These are phyloP conservation scores for Phylloscopus trochiloides DNA, from an alignment of 2,113 vertebrate genomes.

Conservation along the genomic window DNA sequence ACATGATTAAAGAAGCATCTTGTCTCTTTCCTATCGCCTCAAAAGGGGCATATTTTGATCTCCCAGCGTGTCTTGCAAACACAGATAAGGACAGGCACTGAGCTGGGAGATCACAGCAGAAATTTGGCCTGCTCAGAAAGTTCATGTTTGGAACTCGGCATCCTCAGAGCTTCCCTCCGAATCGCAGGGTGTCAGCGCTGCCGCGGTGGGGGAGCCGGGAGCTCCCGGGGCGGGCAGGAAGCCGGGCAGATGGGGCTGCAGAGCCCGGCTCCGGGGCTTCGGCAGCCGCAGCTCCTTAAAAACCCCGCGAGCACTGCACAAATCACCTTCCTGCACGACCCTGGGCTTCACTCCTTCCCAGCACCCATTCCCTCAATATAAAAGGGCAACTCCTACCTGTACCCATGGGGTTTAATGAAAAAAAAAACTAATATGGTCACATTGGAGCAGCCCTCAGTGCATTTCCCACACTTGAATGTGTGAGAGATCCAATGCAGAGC, in stretches of 20 bases:
- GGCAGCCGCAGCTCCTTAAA: background rate
- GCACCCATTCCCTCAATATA: background rate
- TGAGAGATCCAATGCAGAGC: rapidly evolving
- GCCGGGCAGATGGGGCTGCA: background rate
- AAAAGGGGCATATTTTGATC: slow-evolving; percentile 67
- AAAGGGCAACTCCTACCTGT: background rate
- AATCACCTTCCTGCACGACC: rapidly evolving
- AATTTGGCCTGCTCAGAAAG: slow-evolving; percentile 37
- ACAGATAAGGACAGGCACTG: slow-evolving; percentile 20
- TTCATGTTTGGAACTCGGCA: slow-evolving; percentile 42
- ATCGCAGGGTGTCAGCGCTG: slow-evolving; percentile 8
- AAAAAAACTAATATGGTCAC: background rate
- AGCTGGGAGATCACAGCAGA: slow-evolving; percentile 43
- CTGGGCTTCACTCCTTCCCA: background rate
- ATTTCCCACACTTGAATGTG: background rate
- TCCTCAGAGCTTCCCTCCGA: slow-evolving; percentile 40
- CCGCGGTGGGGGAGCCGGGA: rapidly evolving
- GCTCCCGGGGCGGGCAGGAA: background rate
- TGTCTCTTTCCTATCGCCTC: slow-evolving; percentile 69
- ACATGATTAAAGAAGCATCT: slow-evolving; percentile 76
- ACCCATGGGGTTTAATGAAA: background rate
- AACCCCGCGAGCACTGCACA: rapidly evolving
- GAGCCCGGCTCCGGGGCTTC: background rate
- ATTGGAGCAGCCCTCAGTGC: background rate
- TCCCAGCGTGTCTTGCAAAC: slow-evolving; percentile 52